Evolutionary conservation across 2,797 vertebrate species (phyloP).

Genomic region (Danio albolineatus): DNA sequence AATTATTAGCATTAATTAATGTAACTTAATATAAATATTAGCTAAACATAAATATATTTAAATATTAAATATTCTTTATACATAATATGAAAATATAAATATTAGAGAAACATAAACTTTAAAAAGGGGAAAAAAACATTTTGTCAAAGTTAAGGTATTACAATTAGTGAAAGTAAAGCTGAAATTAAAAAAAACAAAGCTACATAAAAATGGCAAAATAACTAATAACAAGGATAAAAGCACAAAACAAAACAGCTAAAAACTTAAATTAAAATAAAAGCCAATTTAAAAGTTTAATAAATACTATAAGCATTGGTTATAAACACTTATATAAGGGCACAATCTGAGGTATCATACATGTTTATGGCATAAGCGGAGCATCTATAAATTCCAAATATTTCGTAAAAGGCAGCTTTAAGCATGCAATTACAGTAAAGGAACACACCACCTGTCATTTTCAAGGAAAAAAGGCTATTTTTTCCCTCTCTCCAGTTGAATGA

Average conservation of each 20-base stretch:
- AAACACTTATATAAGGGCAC: background rate
- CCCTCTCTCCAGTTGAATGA: conserved; percentile 44
- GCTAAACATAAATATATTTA: too few species aligned
- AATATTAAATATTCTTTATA: too few species aligned
- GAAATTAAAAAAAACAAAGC: background rate
- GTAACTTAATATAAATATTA: too few species aligned
- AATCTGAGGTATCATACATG: background rate
- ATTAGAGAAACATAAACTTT: too few species aligned
- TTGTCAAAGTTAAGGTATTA: too few species aligned
- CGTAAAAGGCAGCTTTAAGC: background rate
- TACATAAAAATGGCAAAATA: background rate
- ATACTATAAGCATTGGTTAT: background rate
- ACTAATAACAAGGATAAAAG: too few species aligned
- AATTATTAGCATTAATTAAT: too few species aligned
- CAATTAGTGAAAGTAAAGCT: background rate
- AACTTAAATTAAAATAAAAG: background rate
- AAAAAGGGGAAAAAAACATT: too few species aligned
- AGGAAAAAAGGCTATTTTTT: background rate
- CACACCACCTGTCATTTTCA: background rate
- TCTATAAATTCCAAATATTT: background rate
- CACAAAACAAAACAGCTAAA: too few species aligned
- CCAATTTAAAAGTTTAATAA: background rate
- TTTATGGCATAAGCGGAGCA: background rate
- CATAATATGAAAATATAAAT: too few species aligned
- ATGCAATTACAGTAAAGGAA: background rate